Evolutionary conservation across 2,888 invertebrate genomes (phyloP), one percentile per base, ranked within the genome.

Genomic region (Litoditis marina): DNA sequence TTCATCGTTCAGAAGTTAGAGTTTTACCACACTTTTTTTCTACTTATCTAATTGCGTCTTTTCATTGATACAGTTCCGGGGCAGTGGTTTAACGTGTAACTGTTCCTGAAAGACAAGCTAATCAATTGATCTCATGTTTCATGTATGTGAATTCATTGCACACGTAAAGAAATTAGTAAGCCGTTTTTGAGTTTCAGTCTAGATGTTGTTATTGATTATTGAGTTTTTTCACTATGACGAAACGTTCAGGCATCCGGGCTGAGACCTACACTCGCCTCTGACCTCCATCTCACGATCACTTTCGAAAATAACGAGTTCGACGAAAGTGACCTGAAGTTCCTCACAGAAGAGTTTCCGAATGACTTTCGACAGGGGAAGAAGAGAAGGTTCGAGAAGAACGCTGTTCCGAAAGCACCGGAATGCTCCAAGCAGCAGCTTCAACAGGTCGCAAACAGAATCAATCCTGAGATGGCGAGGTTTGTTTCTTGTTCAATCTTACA

Each of bases 241-340:
- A n/a, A n/a, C 16, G 25, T 47, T 28, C 32, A 81, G 80, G 74
- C 70, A 7, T 74, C 76, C n/a, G 74, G 75, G 27, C 65, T 78
- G 27, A 63, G 77, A 1, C 78, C 79, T 7, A 78, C 80, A 13
- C 63, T 81, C 2, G 50, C 60, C 32, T 81, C 81, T 0, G 78
- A 82, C 57, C 68, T 81, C 2, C 74, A 69, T 42, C 47, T 81
- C 50, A 80, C 78, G 46, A 77, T 81, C 31, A 70, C 76, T 4
- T 76, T 81, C 46, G 74, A 70, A 30, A 78, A 82, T 57, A 73
- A 78, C 36, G 81, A 81, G 55, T 78, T 78, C 62, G 47, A 69
- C 13, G 39, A 63, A 3, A 28, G 56, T 5, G 81, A 81, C 53
- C 63, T 68, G 2, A 63, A 72, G 28, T 82, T 71, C 53, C 56